Percentiles rank a stretch among this genome's conserved stretches.
These are phyloP conservation scores for Actinernus sp. DNA, from an alignment of 92 coral and sea anemone genomes.

Conservation along the genomic window DNA sequence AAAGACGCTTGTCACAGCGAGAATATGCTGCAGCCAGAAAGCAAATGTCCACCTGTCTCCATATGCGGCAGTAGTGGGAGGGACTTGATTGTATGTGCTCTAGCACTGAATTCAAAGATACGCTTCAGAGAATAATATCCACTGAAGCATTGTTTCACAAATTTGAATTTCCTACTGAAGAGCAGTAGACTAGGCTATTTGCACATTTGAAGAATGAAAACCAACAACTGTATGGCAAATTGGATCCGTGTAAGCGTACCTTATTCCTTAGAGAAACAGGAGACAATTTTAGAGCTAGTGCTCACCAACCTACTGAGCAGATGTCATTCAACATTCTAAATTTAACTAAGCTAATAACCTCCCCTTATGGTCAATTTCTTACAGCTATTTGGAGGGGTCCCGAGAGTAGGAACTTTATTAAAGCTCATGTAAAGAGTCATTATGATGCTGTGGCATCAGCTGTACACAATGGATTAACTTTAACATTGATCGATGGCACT, in stretches of 20 bases:
- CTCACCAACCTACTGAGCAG: slow-evolving; percentile 43
- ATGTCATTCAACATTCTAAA: slow-evolving; percentile 42
- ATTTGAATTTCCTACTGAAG: slow-evolving; percentile 41
- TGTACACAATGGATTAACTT: slow-evolving; percentile 20
- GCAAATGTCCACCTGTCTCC: slow-evolving; percentile 34
- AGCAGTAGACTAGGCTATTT: slow-evolving; percentile 33
- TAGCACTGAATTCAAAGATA: too few species aligned
- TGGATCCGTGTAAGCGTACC: slow-evolving; percentile 32
- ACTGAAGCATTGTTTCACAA: slow-evolving; percentile 9
- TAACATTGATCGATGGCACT: slow-evolving; percentile 19
- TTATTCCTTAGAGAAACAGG: slow-evolving; percentile 42
- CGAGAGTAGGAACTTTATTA: slow-evolving; percentile 26
- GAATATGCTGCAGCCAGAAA: slow-evolving; percentile 48
- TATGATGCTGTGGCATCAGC: slow-evolving; percentile 31
- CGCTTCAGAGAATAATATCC: too few species aligned
- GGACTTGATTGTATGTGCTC: slow-evolving; percentile 38
- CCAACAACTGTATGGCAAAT: slow-evolving; percentile 24
- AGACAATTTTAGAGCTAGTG: slow-evolving; percentile 46
- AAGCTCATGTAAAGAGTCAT: slow-evolving; percentile 22
- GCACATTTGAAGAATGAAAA: slow-evolving; percentile 30
- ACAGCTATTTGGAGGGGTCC: slow-evolving; percentile 38
- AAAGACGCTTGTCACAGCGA: slow-evolving; percentile 29
- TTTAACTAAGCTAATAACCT: slow-evolving; percentile 41
- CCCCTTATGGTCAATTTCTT: slow-evolving; percentile 48
- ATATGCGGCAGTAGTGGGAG: slow-evolving; percentile 26